Conservation (phyloP, 2,113 vertebrate genomes). For the Chaetodon auriga region DNA sequence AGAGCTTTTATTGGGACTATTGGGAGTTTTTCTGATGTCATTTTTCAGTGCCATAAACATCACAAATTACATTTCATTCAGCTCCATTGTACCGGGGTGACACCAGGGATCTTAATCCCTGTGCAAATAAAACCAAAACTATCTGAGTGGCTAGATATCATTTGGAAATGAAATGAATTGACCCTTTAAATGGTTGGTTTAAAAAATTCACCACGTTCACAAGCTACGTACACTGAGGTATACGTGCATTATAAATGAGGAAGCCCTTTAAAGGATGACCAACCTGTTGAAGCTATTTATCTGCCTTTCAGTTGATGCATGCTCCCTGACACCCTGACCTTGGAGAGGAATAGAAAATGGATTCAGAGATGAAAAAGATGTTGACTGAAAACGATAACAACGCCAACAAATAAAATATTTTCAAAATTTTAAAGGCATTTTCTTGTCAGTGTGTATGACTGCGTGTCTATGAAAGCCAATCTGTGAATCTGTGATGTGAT, state of each 20-base stretch:
- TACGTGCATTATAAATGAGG: neutral
- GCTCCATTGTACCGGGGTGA: neutral
- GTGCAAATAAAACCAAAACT: neutral
- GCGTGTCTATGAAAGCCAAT: neutral
- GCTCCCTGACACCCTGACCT: neutral
- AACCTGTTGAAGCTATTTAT: neutral
- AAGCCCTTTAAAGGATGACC: neutral
- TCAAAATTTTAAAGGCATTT: neutral
- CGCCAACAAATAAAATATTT: neutral
- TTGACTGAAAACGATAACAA: neutral
- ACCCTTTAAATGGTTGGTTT: neutral
- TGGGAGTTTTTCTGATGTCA: neutral
- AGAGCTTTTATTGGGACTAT: neutral
- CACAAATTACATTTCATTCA: neutral
- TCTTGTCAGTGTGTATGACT: neutral
- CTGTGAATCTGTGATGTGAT: conserved; percentile 6
- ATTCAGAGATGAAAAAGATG: neutral
- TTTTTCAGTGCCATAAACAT: neutral
- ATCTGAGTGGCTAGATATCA: neutral
- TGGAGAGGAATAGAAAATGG: neutral
- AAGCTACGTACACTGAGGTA: too few species aligned
- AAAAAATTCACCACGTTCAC: neutral
- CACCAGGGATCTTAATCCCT: neutral
- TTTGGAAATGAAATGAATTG: too few species aligned
- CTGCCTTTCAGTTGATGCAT: neutral